Base-by-base conservation (phyloP, 1,140 invertebrate genomes). In the Drosophila leontia region DNA sequence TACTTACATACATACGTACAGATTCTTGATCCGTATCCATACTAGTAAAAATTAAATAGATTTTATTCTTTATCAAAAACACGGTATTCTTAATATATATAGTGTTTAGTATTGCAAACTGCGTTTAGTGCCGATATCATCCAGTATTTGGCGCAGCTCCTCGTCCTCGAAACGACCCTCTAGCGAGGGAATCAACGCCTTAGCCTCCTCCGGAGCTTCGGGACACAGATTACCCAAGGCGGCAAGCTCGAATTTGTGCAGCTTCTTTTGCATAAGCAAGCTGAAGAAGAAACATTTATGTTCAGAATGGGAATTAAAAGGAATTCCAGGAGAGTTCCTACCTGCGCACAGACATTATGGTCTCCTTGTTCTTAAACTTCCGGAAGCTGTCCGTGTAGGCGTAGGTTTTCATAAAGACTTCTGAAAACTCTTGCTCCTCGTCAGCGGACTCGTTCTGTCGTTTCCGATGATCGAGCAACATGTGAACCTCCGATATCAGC, bases 171-270 rank as follows among this genome's bases (percentile, higher is more conserved):
- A 97, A 77, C 98, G 94, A 23, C 98, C 98, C 93, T 99, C 98
- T 47, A 99, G 93, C 92, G 97, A 99, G 53, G 98, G 98, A 92
- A 99, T 99, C 4, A 99, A 93, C 39, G 98, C 97, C 94, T 99
- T 99, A 0, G 98, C 98, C 94, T 99, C 99, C 92, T 99, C 99
- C 1, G 98, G 96, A 23, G 97, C 98, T 94, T 99, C 98, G 1
- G 99, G 99, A 93, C 98, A 99, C 3, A 99, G 93, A 94, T 99
- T 99, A 3, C 98, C 98, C 60, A 99, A 94, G 26, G 98, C 97
- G 3, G 99, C 99, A 23, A 99, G 94, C 93, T 99, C 99, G 94
- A 99, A 99, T 94, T 99, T 99, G 93, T 99, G 99, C 11, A 99
- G 93, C 91, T 99, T 98, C 91, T 99, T 99, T 91, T 97, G 97